Percentiles rank a stretch among this genome's conserved stretches.
These are phyloP conservation scores for Tenthredo livida DNA, from an alignment of 2,888 invertebrate species.

Conservation along the genomic window DNA sequence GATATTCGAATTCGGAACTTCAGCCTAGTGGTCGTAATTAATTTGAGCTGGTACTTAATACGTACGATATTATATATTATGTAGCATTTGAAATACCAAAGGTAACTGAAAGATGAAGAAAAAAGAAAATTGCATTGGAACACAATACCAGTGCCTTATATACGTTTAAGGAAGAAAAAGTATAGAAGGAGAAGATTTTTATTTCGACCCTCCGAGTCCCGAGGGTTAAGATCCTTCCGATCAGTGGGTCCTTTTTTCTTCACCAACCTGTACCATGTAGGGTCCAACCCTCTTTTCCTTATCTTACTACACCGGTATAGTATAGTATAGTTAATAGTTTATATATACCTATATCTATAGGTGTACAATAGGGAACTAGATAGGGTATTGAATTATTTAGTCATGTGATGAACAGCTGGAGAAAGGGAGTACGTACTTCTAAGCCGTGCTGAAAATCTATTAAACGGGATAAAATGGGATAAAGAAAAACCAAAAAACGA, in stretches of 20 bases:
- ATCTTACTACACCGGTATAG: background rate
- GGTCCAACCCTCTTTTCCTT: background rate
- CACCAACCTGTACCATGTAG: background rate
- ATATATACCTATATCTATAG: too few relatives aligned
- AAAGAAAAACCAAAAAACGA: background rate
- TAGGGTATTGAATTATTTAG: constrained; percentile 29
- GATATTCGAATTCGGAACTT: too few relatives aligned
- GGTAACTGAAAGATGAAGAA: too few relatives aligned
- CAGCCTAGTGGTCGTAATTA: too few relatives aligned
- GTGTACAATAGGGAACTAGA: background rate
- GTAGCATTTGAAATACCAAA: too few relatives aligned
- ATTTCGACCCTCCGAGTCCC: constrained; percentile 18
- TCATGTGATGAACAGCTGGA: constrained; percentile 6
- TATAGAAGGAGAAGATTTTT: background rate
- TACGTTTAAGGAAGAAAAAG: background rate
- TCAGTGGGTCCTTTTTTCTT: background rate
- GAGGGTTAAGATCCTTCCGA: background rate
- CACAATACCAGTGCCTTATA: background rate
- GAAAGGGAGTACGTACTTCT: background rate
- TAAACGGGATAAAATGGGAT: background rate
- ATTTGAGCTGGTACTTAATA: too few relatives aligned
- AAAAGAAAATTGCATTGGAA: too few relatives aligned
- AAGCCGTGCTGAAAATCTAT: constrained; percentile 6
- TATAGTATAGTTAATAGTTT: background rate
- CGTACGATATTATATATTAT: too few relatives aligned